These are phyloP conservation scores for Brachyhypopomus gauderio DNA, from an alignment of 2,113 vertebrate genomes.

Conservation along the genomic window DNA sequence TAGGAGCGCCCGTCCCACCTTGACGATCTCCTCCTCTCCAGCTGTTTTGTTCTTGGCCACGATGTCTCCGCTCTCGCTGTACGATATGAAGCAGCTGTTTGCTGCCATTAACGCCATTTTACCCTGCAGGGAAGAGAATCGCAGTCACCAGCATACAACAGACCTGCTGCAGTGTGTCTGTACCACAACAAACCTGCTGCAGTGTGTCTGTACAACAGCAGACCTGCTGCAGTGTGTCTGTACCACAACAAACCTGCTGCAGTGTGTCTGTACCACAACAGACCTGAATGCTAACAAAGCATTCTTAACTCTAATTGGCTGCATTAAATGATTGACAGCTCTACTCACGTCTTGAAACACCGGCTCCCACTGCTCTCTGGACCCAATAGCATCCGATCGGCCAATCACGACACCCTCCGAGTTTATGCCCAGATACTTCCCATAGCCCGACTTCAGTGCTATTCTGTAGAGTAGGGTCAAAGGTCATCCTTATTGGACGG, in stretches of 20 bases:
- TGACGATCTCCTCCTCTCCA: constrained; percentile 92
- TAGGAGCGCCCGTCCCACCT: constrained; percentile 76
- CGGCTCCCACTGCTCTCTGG: constrained; percentile 95
- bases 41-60: constrained; percentile 90
- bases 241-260: neutral
- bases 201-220: no score
- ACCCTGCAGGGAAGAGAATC: constrained; percentile 68
- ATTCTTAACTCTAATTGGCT: neutral
- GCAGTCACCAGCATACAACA: neutral
- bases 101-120: constrained; percentile 92
- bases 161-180: neutral
- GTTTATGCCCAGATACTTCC: constrained; percentile 95
- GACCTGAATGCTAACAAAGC: neutral
- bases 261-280: no score
- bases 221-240: neutral
- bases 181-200: neutral
- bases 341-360: constrained; percentile 92
- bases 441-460: constrained; percentile 95
- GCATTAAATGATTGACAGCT: neutral
- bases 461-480: constrained; percentile 72
- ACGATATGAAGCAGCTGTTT: constrained; percentile 94
- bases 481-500: neutral
- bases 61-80: constrained; percentile 93
- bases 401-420: constrained; percentile 92
- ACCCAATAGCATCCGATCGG: constrained; percentile 92